These are phyloP conservation scores for Falco rusticolus DNA, from an alignment of 2,797 vertebrate species.

Conservation along the genomic window DNA sequence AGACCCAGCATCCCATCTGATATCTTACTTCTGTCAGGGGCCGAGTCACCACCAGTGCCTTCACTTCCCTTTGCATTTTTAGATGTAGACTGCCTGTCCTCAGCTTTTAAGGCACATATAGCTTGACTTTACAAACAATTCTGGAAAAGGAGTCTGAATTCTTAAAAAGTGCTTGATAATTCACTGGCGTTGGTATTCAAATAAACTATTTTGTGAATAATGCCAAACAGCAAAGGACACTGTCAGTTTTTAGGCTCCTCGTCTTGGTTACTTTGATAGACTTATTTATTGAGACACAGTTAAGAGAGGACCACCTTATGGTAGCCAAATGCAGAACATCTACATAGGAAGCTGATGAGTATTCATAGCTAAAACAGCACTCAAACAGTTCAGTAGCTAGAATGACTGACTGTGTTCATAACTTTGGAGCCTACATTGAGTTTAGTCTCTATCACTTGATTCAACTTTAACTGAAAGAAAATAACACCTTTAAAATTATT, in stretches of 20 bases:
- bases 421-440: neutral
- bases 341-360: neutral
- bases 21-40: neutral
- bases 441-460: neutral
- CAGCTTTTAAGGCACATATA: neutral
- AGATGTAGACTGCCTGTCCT: neutral
- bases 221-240: neutral
- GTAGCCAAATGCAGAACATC: neutral
- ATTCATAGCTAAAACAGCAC: neutral
- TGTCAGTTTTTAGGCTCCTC: neutral
- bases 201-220: neutral
- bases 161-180: neutral
- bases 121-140: neutral
- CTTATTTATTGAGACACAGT: neutral
- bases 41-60: neutral
- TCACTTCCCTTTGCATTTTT: neutral
- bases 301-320: neutral
- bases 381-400: neutral
- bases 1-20: neutral
- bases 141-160: neutral
- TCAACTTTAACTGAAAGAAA: neutral
- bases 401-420: neutral
- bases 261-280: neutral
- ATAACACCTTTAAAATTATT: neutral
- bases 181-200: neutral